Evolutionary conservation across 2,888 invertebrate species (phyloP).

Genomic region (Nomada fabriciana): DNA sequence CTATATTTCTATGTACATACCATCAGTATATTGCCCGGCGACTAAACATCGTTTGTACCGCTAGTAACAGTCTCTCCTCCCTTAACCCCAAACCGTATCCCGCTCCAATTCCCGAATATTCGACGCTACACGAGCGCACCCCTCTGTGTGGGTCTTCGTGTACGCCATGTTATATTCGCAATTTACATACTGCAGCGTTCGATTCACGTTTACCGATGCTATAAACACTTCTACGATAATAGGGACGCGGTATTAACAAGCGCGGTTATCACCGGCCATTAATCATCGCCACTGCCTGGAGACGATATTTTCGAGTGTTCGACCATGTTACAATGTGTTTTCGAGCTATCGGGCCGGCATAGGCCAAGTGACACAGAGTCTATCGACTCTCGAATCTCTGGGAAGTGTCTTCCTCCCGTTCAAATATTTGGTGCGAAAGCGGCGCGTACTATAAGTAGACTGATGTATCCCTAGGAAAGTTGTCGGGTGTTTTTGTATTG

Average conservation of each 20-base stretch:
- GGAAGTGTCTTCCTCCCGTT: background rate
- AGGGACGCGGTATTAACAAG: conserved; percentile 65
- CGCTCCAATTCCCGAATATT: conserved; percentile 19
- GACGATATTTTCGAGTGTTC: conserved; percentile 54
- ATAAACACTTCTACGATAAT: conserved; percentile 71
- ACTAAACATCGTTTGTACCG: conserved; percentile 75
- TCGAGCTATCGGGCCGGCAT: conserved; percentile 1
- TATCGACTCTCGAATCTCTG: conserved; percentile 15
- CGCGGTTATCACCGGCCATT: conserved; percentile 61
- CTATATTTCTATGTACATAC: conserved; percentile 80
- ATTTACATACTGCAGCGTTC: conserved; percentile 76
- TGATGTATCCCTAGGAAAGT: too few relatives aligned
- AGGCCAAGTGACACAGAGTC: background rate
- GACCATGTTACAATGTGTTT: conserved; percentile 39
- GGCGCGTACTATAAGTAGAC: too few relatives aligned
- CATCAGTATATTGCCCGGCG: conserved; percentile 77
- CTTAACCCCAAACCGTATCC: background rate
- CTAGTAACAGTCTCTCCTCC: conserved; percentile 49
- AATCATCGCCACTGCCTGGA: conserved; percentile 55
- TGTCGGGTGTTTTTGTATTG: too few relatives aligned
- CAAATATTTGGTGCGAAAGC: background rate
- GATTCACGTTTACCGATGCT: conserved; percentile 69
- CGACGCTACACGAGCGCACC: background rate
- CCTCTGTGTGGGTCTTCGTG: conserved; percentile 18
- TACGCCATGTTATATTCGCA: conserved; percentile 66